Evolutionary conservation across 2,113 vertebrate genomes (phyloP), one percentile per base, ranked within the genome.

Genomic region (Ibidorhyncha struthersii): DNA sequence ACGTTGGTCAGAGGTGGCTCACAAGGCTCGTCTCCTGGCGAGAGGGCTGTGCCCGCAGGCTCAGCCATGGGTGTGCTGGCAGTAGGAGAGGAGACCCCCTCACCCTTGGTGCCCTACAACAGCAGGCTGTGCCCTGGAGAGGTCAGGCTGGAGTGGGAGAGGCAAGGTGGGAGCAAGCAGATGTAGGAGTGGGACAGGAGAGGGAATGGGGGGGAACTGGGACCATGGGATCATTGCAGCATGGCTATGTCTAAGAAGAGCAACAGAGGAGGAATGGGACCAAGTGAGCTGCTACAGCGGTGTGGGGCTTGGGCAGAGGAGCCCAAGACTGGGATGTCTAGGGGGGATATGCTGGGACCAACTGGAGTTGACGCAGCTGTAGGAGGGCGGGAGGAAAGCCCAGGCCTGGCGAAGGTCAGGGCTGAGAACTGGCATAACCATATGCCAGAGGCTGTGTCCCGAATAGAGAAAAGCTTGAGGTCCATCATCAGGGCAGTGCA

Each of bases 1-100:
- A 15, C 11, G 55, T 55, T 52, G 59, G 45, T 14, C 65, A 74
- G 59, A 73, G 17, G 12, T 17, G 59, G 12, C 26, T 82, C 59
- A 21, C 26, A 12, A 30, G 40, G 36, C 9, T 61, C 1, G 0
- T 21, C 50, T 70, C 43, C 4, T 55, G 65, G 47, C 3, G 10
- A 12, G 4, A 36, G 20, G 30, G 25, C 67, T 87, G 41, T 30
- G 52, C 56, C 67, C 58, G 10, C 32, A 84, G 47, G 53, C 29
- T 72, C 41, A 91, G 56, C 19, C 6, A 1, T 32, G 36, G 47
- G 59, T 3, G 6, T 47, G 36, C 61, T 77, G 49, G 69, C 15
- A 82, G 72, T 63, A 71, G 47, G 22, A 95, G 16, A 76, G 30
- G n/a, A 69, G 6, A 17, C 14, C 7, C 15, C 10, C 14, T 36